Base-by-base conservation (phyloP, 1,140 invertebrate genomes). In the Drosophila saltans region DNA sequence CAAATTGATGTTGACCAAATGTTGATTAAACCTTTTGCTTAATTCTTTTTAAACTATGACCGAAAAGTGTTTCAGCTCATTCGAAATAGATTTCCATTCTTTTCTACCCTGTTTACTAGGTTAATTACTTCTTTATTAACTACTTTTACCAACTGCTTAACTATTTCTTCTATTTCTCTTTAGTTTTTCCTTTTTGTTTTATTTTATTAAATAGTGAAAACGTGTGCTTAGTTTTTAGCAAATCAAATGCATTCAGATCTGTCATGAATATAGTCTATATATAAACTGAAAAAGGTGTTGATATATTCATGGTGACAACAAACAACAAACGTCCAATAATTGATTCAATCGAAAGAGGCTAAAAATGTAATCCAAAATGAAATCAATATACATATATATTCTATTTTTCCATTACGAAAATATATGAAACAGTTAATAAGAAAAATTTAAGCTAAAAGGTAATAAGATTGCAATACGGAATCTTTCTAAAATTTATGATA, bases 351-450 rank as follows among this genome's bases (percentile, higher is more conserved):
- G n/a, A 66, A 66, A 71, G 68, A 66, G 72, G 68, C 66, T 73
- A 62, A 72, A 58, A 78, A 16, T 64, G 73, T 80, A 70, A 45
- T 66, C 65, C 39, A 68, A 60, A 60, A 67, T 55, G 41, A 78
- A 65, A 79, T 72, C 62, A 71, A 56, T 62, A 66, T 66, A n/a
- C n/a, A 65, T 69, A 86, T 66, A 36, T 60, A 41, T 36, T 63
- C 52, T 56, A 60, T 56, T 57, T 57, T 40, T 24, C 11, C 8
- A 55, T 45, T 11, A 3, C 16, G 48, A 71, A 71, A 71, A 36
- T 6, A 36, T 66, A 16, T 40, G 52, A 36, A 52, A 73, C 79
- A 85, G 75, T 88, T 79, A 68, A 72, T 58, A 55, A 36, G 45
- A 21, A 56, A 63, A 64, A 68, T 66, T 59, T 55, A 72, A 72